Evolutionary conservation across 2,113 vertebrate species (phyloP).

Genomic region (Podilymbus podiceps): DNA sequence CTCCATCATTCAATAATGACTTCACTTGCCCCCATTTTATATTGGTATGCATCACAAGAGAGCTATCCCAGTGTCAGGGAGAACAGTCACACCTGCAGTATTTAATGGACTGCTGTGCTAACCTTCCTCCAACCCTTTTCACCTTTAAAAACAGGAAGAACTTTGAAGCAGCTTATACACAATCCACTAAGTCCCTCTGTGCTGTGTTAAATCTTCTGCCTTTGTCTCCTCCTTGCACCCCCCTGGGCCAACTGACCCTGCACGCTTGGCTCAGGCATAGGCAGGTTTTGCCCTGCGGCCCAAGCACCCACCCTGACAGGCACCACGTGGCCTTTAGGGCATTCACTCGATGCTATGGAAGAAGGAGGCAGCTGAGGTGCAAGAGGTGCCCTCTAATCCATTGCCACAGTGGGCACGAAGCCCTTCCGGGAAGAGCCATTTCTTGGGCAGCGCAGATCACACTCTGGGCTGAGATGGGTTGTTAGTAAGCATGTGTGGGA

Average conservation of each 20-base stretch:
- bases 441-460: not conserved
- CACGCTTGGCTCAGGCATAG: not conserved
- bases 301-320: not conserved
- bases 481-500: not conserved
- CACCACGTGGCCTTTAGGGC: not conserved
- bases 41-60: not conserved
- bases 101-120: not conserved
- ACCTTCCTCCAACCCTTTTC: not conserved
- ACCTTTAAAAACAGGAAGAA: not conserved
- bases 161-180: not conserved
- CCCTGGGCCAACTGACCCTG: not conserved
- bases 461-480: not conserved
- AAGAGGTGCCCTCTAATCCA: not conserved
- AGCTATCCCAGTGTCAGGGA: not conserved
- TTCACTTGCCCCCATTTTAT: not conserved
- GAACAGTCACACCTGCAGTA: not conserved
- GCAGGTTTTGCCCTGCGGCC: not conserved
- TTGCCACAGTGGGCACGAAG: not conserved
- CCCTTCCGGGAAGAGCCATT: not conserved
- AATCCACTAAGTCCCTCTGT: not conserved
- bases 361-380: not conserved
- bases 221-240: not conserved
- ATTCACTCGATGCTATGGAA: not conserved
- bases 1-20: not conserved
- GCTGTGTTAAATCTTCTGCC: not conserved